A percentile compares a stretch with the other conserved stretches of the same genome.
Evolutionary conservation across 2,113 vertebrate genomes (phyloP).

Genomic region (Sander lucioperca): DNA sequence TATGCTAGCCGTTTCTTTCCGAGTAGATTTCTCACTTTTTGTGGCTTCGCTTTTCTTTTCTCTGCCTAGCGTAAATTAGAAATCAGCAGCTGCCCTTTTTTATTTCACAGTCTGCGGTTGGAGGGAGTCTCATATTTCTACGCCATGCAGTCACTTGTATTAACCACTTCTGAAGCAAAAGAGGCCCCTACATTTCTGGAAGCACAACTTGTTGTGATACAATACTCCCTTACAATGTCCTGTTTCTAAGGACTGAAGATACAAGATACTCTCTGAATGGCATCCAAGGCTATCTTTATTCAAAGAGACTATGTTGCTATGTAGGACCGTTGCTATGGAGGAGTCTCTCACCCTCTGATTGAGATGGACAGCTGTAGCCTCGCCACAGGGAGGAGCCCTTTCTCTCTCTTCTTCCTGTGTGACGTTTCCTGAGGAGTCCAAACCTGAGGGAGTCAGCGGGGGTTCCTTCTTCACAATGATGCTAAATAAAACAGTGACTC

Average conservation of each 20-base stretch:
- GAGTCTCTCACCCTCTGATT: conserved; percentile 56
- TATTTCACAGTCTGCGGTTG: conserved; percentile 16
- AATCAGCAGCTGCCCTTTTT: conserved; percentile 22
- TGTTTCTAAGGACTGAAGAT: conserved; percentile 55
- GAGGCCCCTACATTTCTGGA: background rate
- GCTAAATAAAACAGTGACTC: conserved; percentile 59
- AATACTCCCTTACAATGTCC: conserved; percentile 27
- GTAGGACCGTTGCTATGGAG: conserved; percentile 87
- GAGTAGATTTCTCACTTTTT: conserved; percentile 40
- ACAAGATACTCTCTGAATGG: conserved; percentile 58
- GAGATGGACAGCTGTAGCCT: conserved; percentile 68
- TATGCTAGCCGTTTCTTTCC: conserved; percentile 30
- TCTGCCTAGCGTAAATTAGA: conserved; percentile 32
- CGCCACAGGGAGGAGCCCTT: conserved; percentile 84
- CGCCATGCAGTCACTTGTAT: background rate
- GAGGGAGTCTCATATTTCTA: conserved; percentile 5
- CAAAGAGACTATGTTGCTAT: conserved; percentile 83
- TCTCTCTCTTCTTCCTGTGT: conserved; percentile 63
- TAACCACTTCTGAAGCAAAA: conserved; percentile 25
- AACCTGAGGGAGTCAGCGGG: conserved; percentile 41
- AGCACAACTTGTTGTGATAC: conserved; percentile 16
- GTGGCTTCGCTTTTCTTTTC: conserved; percentile 32
- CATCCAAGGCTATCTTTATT: conserved; percentile 77
- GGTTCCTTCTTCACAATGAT: conserved; percentile 48
- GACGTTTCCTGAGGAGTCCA: conserved; percentile 39